phyloP scores from a whole-genome alignment of 2,888 invertebrate species.

The Lampropteryx suffumata region DNA sequence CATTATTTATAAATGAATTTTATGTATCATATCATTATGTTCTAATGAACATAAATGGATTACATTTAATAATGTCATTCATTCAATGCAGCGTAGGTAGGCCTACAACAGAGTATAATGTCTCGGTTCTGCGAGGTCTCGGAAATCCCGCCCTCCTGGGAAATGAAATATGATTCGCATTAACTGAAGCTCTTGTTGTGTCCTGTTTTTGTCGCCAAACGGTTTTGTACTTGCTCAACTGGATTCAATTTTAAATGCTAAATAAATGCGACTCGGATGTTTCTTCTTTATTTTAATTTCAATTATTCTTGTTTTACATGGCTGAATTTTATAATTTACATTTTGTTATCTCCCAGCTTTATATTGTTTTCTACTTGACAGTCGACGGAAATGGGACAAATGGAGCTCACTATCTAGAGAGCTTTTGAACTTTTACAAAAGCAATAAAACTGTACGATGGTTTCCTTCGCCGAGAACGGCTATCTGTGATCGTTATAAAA shows the following conservation, averaged over 20 bases:
- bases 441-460: too few species aligned
- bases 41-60: too few species aligned
- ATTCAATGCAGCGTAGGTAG: slow-evolving; percentile 54
- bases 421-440: slow-evolving; percentile 7
- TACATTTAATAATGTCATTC: slow-evolving; percentile 56
- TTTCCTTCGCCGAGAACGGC: too few species aligned
- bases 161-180: slow-evolving; percentile 76
- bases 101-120: slow-evolving; percentile 52
- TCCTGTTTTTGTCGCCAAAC: slow-evolving; percentile 65
- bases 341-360: slow-evolving; percentile 24
- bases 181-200: slow-evolving; percentile 70
- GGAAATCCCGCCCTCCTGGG: slow-evolving; percentile 59
- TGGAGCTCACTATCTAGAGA: slow-evolving; percentile 4
- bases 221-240: slow-evolving; percentile 56
- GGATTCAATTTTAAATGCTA: slow-evolving; percentile 53
- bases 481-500: too few species aligned
- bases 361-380: slow-evolving; percentile 12
- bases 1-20: too few species aligned
- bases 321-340: slow-evolving; percentile 29
- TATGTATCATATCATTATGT: too few species aligned
- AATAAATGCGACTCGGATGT: slow-evolving; percentile 48
- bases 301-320: slow-evolving; percentile 47
- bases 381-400: slow-evolving; percentile 13
- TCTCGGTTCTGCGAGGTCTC: slow-evolving; percentile 48
- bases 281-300: slow-evolving; percentile 48